These are phyloP conservation scores for Drosophila pruinosa DNA, from an alignment of 1,140 invertebrate species.

Conservation along the genomic window DNA sequence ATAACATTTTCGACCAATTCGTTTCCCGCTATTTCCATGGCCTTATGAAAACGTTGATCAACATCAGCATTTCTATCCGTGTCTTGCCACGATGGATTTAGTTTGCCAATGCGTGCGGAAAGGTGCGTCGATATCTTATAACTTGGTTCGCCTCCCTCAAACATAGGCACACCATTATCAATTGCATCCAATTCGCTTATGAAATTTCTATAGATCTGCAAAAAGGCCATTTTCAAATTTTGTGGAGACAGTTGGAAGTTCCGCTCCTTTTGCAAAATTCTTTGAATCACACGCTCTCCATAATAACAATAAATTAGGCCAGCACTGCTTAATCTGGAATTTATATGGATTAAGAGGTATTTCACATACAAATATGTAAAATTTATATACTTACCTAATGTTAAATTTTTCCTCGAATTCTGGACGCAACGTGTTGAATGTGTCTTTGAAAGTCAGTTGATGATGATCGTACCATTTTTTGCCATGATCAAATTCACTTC, in stretches of 20 bases:
- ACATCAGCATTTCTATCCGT: conserved; percentile 83
- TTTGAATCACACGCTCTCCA: conserved; percentile 91
- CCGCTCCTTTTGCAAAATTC: conserved; percentile 83
- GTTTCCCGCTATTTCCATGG: conserved; percentile 90
- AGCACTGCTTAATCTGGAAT: conserved; percentile 95
- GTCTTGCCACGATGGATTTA: conserved; percentile 96
- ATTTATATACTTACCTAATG: conserved; percentile 83
- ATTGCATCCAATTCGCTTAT: conserved; percentile 98
- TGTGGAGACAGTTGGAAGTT: conserved; percentile 81
- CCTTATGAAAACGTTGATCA: conserved; percentile 87
- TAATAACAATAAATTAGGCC: conserved; percentile 97
- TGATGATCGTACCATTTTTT: conserved; percentile 96
- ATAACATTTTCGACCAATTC: conserved; percentile 92
- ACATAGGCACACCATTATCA: conserved; percentile 95
- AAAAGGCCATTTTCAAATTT: conserved; percentile 87
- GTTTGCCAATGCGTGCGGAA: conserved; percentile 88
- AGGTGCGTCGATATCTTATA: conserved; percentile 93
- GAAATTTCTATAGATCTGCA: conserved; percentile 94
- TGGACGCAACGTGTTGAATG: conserved; percentile 84
- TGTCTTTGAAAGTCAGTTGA: conserved; percentile 89
- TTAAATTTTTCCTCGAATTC: conserved; percentile 84
- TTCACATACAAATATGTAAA: background rate
- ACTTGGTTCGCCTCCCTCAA: conserved; percentile 87
- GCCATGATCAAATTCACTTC: conserved; percentile 91
- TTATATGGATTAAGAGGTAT: background rate